phyloP scores from a whole-genome alignment of 2,888 invertebrate genomes.

The Cyclophora albipunctata region DNA sequence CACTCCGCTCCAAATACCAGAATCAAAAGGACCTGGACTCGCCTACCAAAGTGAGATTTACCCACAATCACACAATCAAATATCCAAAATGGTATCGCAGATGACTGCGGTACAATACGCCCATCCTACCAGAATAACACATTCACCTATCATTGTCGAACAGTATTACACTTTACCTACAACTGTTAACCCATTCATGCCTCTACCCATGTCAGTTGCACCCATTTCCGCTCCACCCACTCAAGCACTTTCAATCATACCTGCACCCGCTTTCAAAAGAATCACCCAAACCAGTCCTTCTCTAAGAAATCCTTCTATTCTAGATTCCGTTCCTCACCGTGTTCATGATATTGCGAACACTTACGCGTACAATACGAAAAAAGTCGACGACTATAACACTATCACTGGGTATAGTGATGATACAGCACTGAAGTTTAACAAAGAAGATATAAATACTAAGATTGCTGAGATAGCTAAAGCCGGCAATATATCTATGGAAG shows the following conservation, averaged over 20 bases:
- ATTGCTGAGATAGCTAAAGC: conserved; percentile 77
- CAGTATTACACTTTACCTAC: conserved; percentile 70
- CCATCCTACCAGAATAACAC: conserved; percentile 40
- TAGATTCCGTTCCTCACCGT: conserved; percentile 68
- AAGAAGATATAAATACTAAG: conserved; percentile 64
- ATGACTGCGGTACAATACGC: conserved; percentile 58
- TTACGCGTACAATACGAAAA: conserved; percentile 60
- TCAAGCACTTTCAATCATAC: conserved; percentile 52
- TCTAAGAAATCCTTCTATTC: conserved; percentile 42
- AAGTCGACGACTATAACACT: conserved; percentile 66
- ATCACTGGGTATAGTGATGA: conserved; percentile 67
- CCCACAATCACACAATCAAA: conserved; percentile 54
- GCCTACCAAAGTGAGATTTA: conserved; percentile 66
- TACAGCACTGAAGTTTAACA: conserved; percentile 52
- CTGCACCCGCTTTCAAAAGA: conserved; percentile 53
- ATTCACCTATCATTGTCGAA: conserved; percentile 48
- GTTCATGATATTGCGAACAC: conserved; percentile 53
- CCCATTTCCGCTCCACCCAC: conserved; percentile 36
- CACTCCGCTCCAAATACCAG: conserved; percentile 52
- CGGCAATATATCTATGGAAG: conserved; percentile 86
- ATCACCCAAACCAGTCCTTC: conserved; percentile 49
- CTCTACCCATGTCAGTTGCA: conserved; percentile 32
- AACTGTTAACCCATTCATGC: conserved; percentile 71
- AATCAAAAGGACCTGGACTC: conserved; percentile 53
- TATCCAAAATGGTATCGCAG: conserved; percentile 65